Percentiles rank a stretch among this genome's conserved stretches.
Evolutionary conservation across 1,140 invertebrate genomes (phyloP).

Genomic region (Brachionus rotundiformis): DNA sequence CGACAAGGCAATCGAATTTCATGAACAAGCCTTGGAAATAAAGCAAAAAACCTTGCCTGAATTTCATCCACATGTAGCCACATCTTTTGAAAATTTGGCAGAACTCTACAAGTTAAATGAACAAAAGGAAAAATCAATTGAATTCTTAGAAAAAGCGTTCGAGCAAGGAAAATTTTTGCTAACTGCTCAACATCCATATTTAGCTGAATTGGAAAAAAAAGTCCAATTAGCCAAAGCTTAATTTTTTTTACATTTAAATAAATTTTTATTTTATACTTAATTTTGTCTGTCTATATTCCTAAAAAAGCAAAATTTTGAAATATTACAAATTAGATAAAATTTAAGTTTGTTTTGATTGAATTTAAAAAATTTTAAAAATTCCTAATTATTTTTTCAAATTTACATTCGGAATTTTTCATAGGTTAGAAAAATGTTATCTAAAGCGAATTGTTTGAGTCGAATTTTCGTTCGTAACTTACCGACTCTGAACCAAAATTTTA

Average conservation of each 20-base stretch:
- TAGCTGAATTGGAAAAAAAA: constrained; percentile 5
- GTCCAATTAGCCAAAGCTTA: not conserved
- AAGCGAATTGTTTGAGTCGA: not conserved
- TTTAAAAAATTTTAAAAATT: not conserved
- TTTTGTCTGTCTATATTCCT: not conserved
- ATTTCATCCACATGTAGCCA: constrained; percentile 29
- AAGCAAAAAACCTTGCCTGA: constrained; percentile 17
- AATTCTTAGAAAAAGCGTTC: constrained; percentile 32
- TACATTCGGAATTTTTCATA: not conserved
- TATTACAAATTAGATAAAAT: not conserved
- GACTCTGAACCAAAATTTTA: constrained; percentile 2
- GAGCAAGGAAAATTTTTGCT: not conserved
- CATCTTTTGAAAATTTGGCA: not conserved
- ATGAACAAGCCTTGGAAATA: constrained; percentile 17
- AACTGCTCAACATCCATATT: not conserved
- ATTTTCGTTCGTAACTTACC: not conserved
- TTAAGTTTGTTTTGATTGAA: not conserved
- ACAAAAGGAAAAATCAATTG: constrained; percentile 1
- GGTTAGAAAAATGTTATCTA: constrained; percentile 31
- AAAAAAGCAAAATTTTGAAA: not conserved
- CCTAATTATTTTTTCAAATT: not conserved
- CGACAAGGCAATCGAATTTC: constrained; percentile 3
- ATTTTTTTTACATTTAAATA: not conserved
- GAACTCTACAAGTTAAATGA: not conserved
- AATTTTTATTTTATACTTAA: not conserved